Percentiles rank a stretch among this genome's conserved stretches.
These are phyloP conservation scores for Holothuria glaberrima DNA, from an alignment of 35 echinoderm and acorn worm genomes.

Conservation along the genomic window DNA sequence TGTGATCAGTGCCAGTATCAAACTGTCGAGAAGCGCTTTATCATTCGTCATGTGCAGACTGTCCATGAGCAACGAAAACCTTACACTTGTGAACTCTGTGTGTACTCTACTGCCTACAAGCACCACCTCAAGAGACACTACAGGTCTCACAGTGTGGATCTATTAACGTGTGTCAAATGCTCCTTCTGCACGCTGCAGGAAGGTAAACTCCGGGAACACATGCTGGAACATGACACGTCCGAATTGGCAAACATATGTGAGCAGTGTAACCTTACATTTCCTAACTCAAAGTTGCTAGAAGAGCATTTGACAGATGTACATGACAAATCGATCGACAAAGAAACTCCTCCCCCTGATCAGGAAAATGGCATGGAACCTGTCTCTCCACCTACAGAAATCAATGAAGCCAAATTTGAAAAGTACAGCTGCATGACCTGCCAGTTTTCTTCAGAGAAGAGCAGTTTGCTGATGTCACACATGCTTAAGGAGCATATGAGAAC, in stretches of 20 bases:
- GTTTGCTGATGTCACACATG: conserved; percentile 54
- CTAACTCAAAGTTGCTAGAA: conserved; percentile 64
- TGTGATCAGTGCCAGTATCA: conserved; percentile 83
- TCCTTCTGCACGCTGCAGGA: conserved; percentile 66
- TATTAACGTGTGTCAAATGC: conserved; percentile 64
- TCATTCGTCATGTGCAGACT: conserved; percentile 83
- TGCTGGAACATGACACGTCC: conserved; percentile 21
- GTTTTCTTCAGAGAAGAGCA: conserved; percentile 21
- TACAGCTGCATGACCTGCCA: conserved; percentile 48
- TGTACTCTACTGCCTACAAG: conserved; percentile 82
- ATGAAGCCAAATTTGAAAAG: conserved; percentile 52
- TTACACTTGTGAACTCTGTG: conserved; percentile 74
- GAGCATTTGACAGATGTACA: conserved; percentile 60
- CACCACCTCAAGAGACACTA: conserved; percentile 85
- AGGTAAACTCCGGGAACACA: conserved; percentile 56
- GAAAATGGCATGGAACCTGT: conserved; percentile 37
- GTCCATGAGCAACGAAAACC: conserved; percentile 85
- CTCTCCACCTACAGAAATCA: background rate
- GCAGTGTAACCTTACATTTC: conserved; percentile 64
- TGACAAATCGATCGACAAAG: conserved; percentile 6
- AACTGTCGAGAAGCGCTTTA: conserved; percentile 76
- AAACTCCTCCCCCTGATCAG: background rate
- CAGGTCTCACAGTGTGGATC: conserved; percentile 57
- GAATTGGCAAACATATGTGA: conserved; percentile 55
- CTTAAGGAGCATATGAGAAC: conserved; percentile 26